A percentile compares a stretch with the other conserved stretches of the same genome.
Conservation (phyloP, 2,113 vertebrate species). For the Antechinus flavipes region DNA sequence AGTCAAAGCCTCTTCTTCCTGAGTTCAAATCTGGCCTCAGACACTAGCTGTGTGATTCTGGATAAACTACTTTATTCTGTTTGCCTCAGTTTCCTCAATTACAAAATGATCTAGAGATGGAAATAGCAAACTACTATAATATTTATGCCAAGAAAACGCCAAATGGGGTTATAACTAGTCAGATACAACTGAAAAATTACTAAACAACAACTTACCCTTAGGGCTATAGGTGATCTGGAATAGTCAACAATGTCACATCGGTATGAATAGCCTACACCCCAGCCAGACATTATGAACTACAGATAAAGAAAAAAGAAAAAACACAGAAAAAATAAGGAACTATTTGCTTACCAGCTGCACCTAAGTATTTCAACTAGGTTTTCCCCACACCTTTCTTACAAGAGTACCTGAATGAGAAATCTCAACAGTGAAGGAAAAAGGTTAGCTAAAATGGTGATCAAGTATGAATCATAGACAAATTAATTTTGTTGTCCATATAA, state of each 20-base stretch:
- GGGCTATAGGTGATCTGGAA: slow-evolving; percentile 89
- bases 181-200: not conserved
- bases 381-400: not conserved
- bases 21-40: not conserved
- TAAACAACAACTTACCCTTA: slow-evolving; percentile 89
- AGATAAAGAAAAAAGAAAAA: slow-evolving; percentile 40
- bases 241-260: slow-evolving; percentile 95
- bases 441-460: not conserved
- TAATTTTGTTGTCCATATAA: slow-evolving; percentile 10
- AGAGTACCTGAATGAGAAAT: slow-evolving; percentile 28
- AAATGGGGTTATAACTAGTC: not conserved
- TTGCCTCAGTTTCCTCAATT: not conserved
- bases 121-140: not conserved
- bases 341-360: slow-evolving; percentile 30
- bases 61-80: not conserved
- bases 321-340: slow-evolving; percentile 12
- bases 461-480: not conserved
- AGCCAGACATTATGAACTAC: slow-evolving; percentile 98
- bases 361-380: slow-evolving; percentile 12
- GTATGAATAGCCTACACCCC: slow-evolving; percentile 96
- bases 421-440: not conserved
- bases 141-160: not conserved
- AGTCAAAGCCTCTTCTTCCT: not conserved
- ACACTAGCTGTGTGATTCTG: not conserved
- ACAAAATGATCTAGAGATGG: not conserved